phyloP scores from a whole-genome alignment of 2,888 invertebrate genomes.

The Corythucha ciliata region DNA sequence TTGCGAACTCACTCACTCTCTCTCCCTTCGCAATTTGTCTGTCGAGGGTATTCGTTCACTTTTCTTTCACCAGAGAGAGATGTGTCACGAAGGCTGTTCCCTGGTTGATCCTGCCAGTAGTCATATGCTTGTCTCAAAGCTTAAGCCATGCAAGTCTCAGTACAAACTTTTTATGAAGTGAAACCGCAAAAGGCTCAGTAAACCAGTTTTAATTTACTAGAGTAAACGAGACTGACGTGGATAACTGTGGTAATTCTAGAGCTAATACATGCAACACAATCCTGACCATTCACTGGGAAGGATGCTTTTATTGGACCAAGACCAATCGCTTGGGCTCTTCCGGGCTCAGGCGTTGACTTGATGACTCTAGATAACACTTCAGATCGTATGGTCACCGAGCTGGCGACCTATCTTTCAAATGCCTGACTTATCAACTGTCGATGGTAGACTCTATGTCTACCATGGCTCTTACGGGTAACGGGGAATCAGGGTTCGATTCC shows the following conservation, averaged over 20 bases:
- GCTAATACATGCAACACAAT: slow-evolving; percentile 54
- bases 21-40: no score
- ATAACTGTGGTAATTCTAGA: slow-evolving; percentile 58
- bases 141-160: slow-evolving; percentile 59
- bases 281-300: slow-evolving; percentile 43
- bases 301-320: slow-evolving; percentile 50
- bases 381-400: slow-evolving; percentile 44
- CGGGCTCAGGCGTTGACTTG: slow-evolving; percentile 7
- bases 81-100: not conserved
- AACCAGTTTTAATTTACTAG: slow-evolving; percentile 51
- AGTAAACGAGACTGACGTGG: slow-evolving; percentile 45
- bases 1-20: no score
- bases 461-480: slow-evolving; percentile 62
- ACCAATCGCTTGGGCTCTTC: slow-evolving; percentile 45
- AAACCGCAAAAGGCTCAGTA: slow-evolving; percentile 54
- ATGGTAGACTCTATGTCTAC: slow-evolving; percentile 57
- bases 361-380: slow-evolving; percentile 22
- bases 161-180: slow-evolving; percentile 49
- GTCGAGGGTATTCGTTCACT: no score
- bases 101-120: slow-evolving; percentile 53
- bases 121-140: slow-evolving; percentile 59
- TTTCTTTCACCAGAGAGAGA: no score
- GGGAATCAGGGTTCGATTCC: slow-evolving; percentile 58
- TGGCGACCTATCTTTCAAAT: slow-evolving; percentile 55
- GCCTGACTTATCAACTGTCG: slow-evolving; percentile 60